These are phyloP conservation scores for Anas capensis DNA, from an alignment of 2,797 vertebrate species.

Conservation along the genomic window DNA sequence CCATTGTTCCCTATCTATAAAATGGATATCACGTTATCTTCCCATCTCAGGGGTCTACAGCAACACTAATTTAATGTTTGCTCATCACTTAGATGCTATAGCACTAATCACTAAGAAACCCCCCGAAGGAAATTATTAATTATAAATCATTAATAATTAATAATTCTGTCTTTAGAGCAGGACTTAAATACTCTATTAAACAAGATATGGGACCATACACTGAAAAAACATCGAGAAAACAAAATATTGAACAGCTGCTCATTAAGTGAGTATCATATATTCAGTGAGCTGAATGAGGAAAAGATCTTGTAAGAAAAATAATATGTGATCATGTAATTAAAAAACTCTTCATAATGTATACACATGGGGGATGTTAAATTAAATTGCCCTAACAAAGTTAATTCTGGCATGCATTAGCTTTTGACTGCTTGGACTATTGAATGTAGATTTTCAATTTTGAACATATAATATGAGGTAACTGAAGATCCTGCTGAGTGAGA, in stretches of 20 bases:
- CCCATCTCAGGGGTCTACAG: neutral
- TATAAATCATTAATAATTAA: neutral
- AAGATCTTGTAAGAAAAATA: slow-evolving; percentile 11
- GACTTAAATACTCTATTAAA: slow-evolving; percentile 15
- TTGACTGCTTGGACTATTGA: neutral
- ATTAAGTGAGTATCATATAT: neutral
- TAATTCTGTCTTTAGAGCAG: neutral
- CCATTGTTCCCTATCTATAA: neutral
- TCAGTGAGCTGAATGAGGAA: neutral
- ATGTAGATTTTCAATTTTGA: slow-evolving; percentile 15
- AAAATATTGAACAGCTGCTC: slow-evolving; percentile 29
- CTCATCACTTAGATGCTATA: neutral
- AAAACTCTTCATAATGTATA: neutral
- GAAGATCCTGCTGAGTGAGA: neutral
- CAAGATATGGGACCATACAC: neutral
- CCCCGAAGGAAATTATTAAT: neutral
- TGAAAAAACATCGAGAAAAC: neutral
- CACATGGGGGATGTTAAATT: neutral
- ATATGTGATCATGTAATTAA: slow-evolving; percentile 10
- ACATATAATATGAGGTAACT: slow-evolving; percentile 1
- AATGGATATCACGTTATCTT: neutral
- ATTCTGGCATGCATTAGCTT: neutral
- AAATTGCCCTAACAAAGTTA: slow-evolving; percentile 3
- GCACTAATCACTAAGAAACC: neutral
- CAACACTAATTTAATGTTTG: slow-evolving; percentile 12